Percentiles rank a stretch among this genome's conserved stretches.
Evolutionary conservation across 2,113 vertebrate species (phyloP).

Genomic region (Maccullochella peelii): DNA sequence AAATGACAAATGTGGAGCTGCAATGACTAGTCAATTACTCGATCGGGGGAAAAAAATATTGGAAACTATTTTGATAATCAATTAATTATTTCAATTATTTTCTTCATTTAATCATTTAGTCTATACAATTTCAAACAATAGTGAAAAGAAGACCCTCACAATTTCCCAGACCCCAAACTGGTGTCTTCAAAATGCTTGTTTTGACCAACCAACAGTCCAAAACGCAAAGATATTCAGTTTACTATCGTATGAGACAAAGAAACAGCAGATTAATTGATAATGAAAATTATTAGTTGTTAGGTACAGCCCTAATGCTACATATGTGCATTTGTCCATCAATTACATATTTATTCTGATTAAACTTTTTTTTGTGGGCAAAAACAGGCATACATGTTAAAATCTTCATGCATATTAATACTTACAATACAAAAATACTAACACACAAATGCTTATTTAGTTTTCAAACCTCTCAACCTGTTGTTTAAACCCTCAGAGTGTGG

Average conservation of each 20-base stretch:
- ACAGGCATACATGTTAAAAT: not conserved
- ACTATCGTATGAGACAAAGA: no score
- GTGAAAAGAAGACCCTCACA: no score
- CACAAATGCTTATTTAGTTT: not conserved
- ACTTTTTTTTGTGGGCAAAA: not conserved
- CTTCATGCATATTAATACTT: not conserved
- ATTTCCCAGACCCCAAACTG: no score
- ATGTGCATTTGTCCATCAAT: not conserved
- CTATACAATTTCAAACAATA: no score
- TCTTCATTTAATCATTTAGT: no score
- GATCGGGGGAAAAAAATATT: no score
- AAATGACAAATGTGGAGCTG: not conserved
- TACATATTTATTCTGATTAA: not conserved
- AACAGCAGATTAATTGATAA: not conserved
- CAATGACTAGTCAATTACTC: not conserved
- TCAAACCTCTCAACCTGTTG: conserved; percentile 14
- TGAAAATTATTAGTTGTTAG: not conserved
- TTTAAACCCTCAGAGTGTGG: conserved; percentile 77
- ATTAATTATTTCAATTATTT: not conserved
- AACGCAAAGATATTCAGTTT: no score
- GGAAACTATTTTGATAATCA: not conserved
- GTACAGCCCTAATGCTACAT: not conserved
- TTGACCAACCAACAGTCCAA: no score
- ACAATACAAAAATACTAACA: not conserved
- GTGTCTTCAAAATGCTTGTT: no score